Evolutionary conservation across 2,113 vertebrate genomes (phyloP).

Genomic region (Chaetura pelagica): DNA sequence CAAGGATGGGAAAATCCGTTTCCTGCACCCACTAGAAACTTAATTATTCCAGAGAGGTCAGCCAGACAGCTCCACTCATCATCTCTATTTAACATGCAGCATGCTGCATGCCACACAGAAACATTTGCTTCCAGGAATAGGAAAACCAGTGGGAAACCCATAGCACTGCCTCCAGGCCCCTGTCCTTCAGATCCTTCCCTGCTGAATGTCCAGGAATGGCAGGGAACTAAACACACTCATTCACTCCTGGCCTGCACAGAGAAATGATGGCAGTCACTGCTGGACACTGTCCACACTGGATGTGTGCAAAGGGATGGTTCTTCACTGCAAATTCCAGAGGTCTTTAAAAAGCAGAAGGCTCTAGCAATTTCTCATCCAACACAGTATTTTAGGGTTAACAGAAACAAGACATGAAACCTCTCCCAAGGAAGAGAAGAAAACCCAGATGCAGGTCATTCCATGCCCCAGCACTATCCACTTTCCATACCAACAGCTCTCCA

Average conservation of each 20-base stretch:
- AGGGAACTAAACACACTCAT: background rate
- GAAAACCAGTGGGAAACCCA: accelerated
- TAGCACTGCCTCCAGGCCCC: background rate
- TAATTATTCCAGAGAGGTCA: background rate
- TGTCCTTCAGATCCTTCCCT: background rate
- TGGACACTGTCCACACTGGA: accelerated
- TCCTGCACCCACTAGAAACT: background rate
- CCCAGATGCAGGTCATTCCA: background rate
- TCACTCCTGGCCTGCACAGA: background rate
- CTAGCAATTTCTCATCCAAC: background rate
- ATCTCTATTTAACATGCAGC: accelerated
- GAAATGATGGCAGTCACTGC: accelerated
- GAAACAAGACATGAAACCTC: background rate
- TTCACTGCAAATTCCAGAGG: background rate
- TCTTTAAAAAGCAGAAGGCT: background rate
- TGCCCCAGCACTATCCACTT: background rate
- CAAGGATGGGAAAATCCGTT: background rate
- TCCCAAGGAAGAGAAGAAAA: background rate
- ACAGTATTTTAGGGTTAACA: background rate
- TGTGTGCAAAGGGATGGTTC: accelerated
- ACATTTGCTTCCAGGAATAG: background rate
- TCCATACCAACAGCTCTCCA: background rate
- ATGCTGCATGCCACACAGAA: background rate
- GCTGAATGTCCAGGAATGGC: background rate
- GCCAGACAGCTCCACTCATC: background rate